phyloP scores from a whole-genome alignment of 1,140 invertebrate genomes.

The Palaemon carinicauda region DNA sequence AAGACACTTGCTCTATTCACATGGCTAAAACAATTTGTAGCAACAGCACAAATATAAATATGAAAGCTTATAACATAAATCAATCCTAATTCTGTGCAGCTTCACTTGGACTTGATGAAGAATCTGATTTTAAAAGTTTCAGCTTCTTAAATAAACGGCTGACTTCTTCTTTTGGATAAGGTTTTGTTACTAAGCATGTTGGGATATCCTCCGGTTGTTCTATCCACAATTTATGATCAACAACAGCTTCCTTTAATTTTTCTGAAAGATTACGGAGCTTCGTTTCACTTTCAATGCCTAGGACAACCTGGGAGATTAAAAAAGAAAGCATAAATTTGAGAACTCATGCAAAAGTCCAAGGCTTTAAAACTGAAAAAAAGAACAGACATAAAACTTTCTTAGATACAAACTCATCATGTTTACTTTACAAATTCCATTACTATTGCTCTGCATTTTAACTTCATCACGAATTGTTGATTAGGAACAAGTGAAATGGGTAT shows the following conservation, averaged over 20 bases:
- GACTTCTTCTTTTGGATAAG: conserved; percentile 85
- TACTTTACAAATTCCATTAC: too few relatives aligned
- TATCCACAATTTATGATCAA: conserved; percentile 94
- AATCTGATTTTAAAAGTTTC: conserved; percentile 77
- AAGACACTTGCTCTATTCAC: not conserved
- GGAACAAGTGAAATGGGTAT: too few relatives aligned
- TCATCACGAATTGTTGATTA: too few relatives aligned
- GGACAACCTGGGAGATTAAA: conserved; percentile 42
- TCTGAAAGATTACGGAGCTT: conserved; percentile 50
- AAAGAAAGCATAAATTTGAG: too few relatives aligned
- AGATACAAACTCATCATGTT: too few relatives aligned
- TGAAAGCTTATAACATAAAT: not conserved
- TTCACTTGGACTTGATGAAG: conserved; percentile 47
- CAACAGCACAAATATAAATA: not conserved
- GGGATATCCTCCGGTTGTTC: conserved; percentile 97
- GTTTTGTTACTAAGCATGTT: conserved; percentile 92
- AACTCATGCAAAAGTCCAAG: too few relatives aligned
- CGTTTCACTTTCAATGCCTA: conserved; percentile 50
- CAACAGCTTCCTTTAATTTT: conserved; percentile 73
- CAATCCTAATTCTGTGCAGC: not conserved
- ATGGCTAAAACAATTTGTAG: not conserved
- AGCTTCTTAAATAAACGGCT: conserved; percentile 88
- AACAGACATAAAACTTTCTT: too few relatives aligned
- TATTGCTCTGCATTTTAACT: too few relatives aligned
- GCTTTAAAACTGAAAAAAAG: too few relatives aligned